phyloP scores from a whole-genome alignment of 2,797 vertebrate genomes.

The Uromys caudimaculatus region DNA sequence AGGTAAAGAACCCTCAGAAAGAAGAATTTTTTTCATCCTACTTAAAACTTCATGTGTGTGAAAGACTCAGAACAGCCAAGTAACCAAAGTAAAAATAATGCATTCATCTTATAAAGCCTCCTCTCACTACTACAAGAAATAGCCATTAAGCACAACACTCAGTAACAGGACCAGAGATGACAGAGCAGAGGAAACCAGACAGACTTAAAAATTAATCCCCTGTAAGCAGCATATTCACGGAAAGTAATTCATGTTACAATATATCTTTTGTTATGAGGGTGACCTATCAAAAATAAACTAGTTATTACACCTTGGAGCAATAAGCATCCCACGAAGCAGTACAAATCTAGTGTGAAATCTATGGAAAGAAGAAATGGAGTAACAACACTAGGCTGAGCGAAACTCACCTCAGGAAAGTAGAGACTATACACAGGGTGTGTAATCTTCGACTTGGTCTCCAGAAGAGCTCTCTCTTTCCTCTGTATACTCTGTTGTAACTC shows the following conservation, averaged over 20 bases:
- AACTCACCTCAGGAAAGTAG: slow-evolving; percentile 95
- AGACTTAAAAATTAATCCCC: slow-evolving; percentile 29
- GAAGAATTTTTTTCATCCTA: not conserved
- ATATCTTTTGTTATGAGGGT: slow-evolving; percentile 29
- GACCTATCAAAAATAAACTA: not conserved
- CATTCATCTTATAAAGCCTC: not conserved
- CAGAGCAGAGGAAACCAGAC: slow-evolving; percentile 25
- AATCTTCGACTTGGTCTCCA: slow-evolving; percentile 99
- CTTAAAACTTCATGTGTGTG: not conserved
- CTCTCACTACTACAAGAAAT: not conserved
- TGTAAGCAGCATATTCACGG: not conserved
- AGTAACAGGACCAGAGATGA: not conserved
- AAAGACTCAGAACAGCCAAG: not conserved
- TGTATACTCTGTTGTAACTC: slow-evolving; percentile 99
- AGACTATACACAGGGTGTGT: slow-evolving; percentile 98
- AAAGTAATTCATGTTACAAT: not conserved
- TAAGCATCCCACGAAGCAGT: not conserved
- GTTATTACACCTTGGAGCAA: not conserved
- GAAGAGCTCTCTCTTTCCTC: slow-evolving; percentile 95
- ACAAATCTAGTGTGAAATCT: not conserved
- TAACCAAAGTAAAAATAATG: not conserved
- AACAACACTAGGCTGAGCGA: not conserved
- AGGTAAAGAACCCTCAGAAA: not conserved
- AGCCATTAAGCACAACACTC: not conserved
- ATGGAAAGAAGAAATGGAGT: not conserved